Evolutionary conservation across 1,140 invertebrate genomes (phyloP).

Genomic region (Varroa destructor): DNA sequence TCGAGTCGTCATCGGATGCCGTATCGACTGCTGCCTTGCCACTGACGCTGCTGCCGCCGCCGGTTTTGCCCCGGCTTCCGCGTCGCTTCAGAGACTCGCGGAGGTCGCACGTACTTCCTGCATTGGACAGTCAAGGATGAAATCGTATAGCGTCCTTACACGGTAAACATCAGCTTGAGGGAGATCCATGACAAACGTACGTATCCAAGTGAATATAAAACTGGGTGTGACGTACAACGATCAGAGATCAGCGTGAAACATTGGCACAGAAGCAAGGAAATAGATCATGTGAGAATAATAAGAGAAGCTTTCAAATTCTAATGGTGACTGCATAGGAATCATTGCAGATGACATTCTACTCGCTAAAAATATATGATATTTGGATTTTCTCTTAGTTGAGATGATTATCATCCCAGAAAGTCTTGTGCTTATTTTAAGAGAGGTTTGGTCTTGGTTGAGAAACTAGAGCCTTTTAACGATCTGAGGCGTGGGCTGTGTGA

Average conservation of each 20-base stretch:
- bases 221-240: not conserved
- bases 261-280: not conserved
- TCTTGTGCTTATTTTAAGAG: too few relatives aligned
- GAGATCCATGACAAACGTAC: not conserved
- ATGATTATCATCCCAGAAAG: too few relatives aligned
- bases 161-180: not conserved
- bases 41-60: not conserved
- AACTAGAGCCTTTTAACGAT: too few relatives aligned
- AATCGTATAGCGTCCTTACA: not conserved
- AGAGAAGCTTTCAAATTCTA: too few relatives aligned
- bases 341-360: too few relatives aligned
- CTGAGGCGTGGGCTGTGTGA: too few relatives aligned
- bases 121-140: not conserved
- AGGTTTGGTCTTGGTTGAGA: too few relatives aligned
- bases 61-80: constrained; percentile 47
- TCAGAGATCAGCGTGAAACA: not conserved
- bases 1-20: constrained; percentile 15
- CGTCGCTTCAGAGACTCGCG: constrained; percentile 43
- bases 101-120: constrained; percentile 31
- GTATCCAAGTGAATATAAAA: not conserved
- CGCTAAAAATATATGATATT: too few relatives aligned
- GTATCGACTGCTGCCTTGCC: not conserved
- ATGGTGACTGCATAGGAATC: too few relatives aligned
- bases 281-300: too few relatives aligned
- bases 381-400: too few relatives aligned